Evolutionary conservation across 1,140 invertebrate species (phyloP), one percentile per base, ranked within the genome.

Genomic region (Papilio xuthus): DNA sequence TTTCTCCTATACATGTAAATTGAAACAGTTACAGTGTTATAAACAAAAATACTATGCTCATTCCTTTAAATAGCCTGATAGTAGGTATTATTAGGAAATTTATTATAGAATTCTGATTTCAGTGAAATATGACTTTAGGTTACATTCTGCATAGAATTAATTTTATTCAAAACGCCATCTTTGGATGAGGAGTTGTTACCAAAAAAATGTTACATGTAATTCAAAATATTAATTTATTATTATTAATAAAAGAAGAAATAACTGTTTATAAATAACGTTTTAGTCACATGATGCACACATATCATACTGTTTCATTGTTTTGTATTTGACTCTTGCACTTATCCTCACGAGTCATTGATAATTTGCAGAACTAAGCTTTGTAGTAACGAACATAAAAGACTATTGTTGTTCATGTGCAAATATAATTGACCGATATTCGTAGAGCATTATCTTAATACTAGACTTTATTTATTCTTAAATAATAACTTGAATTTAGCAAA

Each of bases 241-340:
- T 7, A n/a, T n/a, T n/a, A n/a, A n/a, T n/a, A 0, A 0, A 8
- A 53, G 7, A 53, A n/a, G 18, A 53, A 53, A 20, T 9, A 53
- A 53, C 8, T 0, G 50, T 53, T 53, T 20, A 53, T 53, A 53
- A 47, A 15, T 47, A 47, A n/a, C n/a, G 50, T 20, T 53, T n/a
- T 7, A 53, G 50, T 53, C 50, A 53, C 6, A 53, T 53, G 6
- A 20, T 18, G 12, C 13, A 4, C 20, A 20, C 6, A 23, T 9
- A n/a, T 26, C 4, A 28, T 63, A 28, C 12, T 15, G 60, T 26
- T 18, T 32, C 60, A 32, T 67, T 67, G 60, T 67, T 67, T 3
- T 67, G 60, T 28, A 63, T 63, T 32, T 67, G 26, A 67, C 60
- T 1, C 26, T 67, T 67, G 60, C 23, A 67, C 60, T 15, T 60